Percentiles rank a stretch among this genome's conserved stretches.
phyloP scores from a whole-genome alignment of 2,113 vertebrate species.

The Pangasianodon gigas region DNA sequence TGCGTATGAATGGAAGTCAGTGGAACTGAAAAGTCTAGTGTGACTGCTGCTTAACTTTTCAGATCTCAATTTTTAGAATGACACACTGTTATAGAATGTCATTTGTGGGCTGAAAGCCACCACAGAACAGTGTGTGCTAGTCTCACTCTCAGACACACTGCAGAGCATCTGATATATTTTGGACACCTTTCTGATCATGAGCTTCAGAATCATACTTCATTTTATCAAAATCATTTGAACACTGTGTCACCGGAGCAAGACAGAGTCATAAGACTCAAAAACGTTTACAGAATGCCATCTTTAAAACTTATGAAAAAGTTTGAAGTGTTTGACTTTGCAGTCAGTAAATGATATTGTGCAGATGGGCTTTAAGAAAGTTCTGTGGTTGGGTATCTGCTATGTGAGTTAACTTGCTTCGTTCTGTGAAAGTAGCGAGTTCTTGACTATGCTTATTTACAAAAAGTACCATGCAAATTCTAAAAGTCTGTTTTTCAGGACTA shows the following conservation, averaged over 20 bases:
- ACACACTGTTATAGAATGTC: background rate
- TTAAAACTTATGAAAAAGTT: background rate
- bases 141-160: background rate
- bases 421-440: background rate
- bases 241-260: too few species aligned
- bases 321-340: background rate
- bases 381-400: background rate
- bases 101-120: background rate
- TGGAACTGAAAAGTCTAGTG: too few species aligned
- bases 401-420: background rate
- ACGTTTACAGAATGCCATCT: too few species aligned
- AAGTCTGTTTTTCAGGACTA: background rate
- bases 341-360: background rate
- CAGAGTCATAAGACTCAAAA: too few species aligned
- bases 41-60: too few species aligned
- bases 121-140: background rate
- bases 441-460: background rate
- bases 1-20: too few species aligned
- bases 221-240: background rate
- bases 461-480: background rate
- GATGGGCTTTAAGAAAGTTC: background rate
- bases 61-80: background rate
- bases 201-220: background rate
- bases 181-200: background rate
- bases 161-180: background rate